Evolutionary conservation across 2,113 vertebrate genomes (phyloP).

Genomic region (Lycaon pictus): DNA sequence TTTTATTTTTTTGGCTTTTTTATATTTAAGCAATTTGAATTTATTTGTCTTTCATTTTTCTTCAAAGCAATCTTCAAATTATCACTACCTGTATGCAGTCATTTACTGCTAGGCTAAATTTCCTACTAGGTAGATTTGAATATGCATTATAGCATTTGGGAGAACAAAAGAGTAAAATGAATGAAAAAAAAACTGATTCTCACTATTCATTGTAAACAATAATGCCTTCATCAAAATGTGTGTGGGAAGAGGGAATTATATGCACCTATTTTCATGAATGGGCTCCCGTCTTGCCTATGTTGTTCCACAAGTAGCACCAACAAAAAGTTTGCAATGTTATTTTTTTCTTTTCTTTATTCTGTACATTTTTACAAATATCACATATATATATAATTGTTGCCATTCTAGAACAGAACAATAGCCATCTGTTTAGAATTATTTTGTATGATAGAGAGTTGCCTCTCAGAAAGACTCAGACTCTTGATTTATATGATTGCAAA

Average conservation of each 20-base stretch:
- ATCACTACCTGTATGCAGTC: neutral
- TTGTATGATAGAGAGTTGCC: neutral
- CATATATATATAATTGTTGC: neutral
- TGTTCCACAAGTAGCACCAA: neutral
- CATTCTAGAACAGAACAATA: conserved; percentile 31
- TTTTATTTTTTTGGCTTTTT: neutral
- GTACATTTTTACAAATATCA: neutral
- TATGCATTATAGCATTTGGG: neutral
- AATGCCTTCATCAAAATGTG: neutral
- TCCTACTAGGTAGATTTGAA: neutral
- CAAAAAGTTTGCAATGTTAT: neutral
- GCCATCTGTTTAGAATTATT: conserved; percentile 36
- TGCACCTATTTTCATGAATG: neutral
- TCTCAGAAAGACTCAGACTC: neutral
- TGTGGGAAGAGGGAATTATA: neutral
- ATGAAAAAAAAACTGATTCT: neutral
- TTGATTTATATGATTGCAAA: conserved; percentile 61
- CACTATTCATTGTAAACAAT: neutral
- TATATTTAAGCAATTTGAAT: neutral
- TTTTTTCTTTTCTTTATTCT: conserved; percentile 38
- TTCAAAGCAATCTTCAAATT: neutral
- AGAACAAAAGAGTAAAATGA: neutral
- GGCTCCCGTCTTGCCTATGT: neutral
- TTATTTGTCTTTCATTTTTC: neutral
- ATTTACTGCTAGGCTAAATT: neutral